phyloP scores from a whole-genome alignment of 35 echinoderm and acorn worm genomes.

The Chiridota heheva region DNA sequence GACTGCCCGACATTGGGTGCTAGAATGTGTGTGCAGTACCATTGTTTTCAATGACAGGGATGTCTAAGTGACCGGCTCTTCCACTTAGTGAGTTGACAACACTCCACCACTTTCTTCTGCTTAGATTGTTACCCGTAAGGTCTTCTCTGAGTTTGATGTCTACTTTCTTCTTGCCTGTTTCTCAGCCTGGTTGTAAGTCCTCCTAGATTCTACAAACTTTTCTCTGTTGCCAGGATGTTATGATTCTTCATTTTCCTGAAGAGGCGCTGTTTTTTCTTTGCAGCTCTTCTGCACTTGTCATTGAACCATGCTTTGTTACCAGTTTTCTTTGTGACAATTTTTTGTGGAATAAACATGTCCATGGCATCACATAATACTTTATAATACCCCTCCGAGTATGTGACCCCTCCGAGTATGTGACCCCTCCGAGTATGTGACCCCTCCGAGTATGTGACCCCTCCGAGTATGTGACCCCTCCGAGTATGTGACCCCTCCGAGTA shows the following conservation, averaged over 20 bases:
- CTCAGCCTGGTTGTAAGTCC: conserved; percentile 20
- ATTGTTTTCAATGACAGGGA: conserved; percentile 15
- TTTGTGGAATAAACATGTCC: conserved; percentile 13
- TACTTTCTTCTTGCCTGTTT: conserved; percentile 36
- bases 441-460: too few species aligned
- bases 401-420: too few species aligned
- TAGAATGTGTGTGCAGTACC: conserved; percentile 1
- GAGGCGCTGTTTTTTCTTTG: conserved; percentile 1
- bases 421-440: too few species aligned
- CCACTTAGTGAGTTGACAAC: conserved; percentile 30
- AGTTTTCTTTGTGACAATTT: background rate
- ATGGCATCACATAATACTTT: conserved; percentile 25
- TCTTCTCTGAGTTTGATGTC: background rate
- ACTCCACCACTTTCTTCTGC: conserved; percentile 26
- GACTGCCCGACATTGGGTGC: background rate
- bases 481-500: too few species aligned
- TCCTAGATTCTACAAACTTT: conserved; percentile 14
- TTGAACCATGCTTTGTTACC: background rate
- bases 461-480: too few species aligned
- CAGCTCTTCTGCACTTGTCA: conserved; percentile 15
- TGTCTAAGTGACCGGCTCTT: background rate
- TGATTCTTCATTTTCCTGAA: background rate
- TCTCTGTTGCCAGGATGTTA: conserved; percentile 12
- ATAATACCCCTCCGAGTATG: too few species aligned
- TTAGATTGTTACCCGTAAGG: conserved; percentile 25